Evolutionary conservation across 2,888 invertebrate species (phyloP).

Genomic region (Magallana nippona): DNA sequence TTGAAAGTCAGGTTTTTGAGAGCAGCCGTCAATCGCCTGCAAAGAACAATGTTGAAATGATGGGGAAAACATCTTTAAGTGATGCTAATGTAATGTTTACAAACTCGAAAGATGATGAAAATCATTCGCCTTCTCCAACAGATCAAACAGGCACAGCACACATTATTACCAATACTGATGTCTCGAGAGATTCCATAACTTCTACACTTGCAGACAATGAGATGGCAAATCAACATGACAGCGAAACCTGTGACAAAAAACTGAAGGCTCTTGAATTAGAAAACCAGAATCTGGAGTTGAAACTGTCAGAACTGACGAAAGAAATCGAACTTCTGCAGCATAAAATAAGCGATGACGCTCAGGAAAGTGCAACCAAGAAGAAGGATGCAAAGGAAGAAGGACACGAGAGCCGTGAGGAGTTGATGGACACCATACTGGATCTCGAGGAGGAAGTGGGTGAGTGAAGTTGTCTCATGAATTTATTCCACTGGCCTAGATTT

Average conservation of each 20-base stretch:
- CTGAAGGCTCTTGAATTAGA: conserved; percentile 23
- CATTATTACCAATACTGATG: conserved; percentile 15
- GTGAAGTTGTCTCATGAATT: conserved; percentile 48
- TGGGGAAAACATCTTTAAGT: conserved; percentile 10
- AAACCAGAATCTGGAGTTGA: conserved; percentile 35
- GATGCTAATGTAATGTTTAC: conserved; percentile 30
- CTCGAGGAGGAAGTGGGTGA: conserved; percentile 90
- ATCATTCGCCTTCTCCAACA: conserved; percentile 19
- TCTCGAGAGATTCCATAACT: neutral
- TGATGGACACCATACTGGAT: conserved; percentile 91
- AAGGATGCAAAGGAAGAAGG: neutral
- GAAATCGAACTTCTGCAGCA: conserved; percentile 12
- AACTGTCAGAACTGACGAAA: conserved; percentile 20
- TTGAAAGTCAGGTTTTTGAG: conserved; percentile 44
- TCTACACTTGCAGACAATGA: neutral
- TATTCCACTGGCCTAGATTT: neutral
- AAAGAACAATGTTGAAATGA: neutral
- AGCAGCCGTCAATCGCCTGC: conserved; percentile 27
- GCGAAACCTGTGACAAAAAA: neutral
- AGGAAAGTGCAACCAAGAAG: conserved; percentile 14
- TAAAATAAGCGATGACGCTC: neutral
- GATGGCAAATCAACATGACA: conserved; percentile 17
- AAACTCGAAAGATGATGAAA: conserved; percentile 23
- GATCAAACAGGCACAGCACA: conserved; percentile 45
- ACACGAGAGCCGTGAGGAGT: conserved; percentile 49